Percentiles rank a stretch among this genome's conserved stretches.
Conservation (phyloP, 2,797 vertebrate species). For the Pipistrellus pygmaeus region DNA sequence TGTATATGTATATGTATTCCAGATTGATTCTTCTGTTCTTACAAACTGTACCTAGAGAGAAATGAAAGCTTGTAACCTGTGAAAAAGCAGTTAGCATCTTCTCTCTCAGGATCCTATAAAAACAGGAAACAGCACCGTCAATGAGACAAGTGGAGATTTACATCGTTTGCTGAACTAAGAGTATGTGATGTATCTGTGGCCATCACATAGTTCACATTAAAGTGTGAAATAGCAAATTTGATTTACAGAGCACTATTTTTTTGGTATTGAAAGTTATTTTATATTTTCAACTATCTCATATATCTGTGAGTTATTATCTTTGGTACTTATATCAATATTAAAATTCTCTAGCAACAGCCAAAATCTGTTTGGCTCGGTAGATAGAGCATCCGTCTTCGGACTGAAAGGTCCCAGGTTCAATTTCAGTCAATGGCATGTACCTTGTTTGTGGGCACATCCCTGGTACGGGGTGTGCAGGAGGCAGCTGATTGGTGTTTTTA, state of each 20-base stretch:
- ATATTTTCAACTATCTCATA: neutral
- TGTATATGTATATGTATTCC: neutral
- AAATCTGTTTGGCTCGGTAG: too few relatives aligned
- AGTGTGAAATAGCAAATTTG: neutral
- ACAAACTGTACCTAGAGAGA: neutral
- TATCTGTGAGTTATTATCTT: neutral
- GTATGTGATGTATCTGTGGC: neutral
- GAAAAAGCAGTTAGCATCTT: neutral
- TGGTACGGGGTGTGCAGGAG: too few relatives aligned
- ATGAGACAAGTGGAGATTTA: neutral
- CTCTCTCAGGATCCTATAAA: neutral
- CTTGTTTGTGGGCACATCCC: too few relatives aligned
- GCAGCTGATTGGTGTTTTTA: too few relatives aligned
- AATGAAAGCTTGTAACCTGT: neutral
- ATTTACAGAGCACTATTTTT: neutral
- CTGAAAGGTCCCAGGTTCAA: too few relatives aligned
- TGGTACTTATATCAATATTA: neutral
- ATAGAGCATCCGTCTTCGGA: too few relatives aligned
- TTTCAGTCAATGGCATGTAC: too few relatives aligned
- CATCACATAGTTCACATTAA: too few relatives aligned
- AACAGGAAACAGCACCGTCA: neutral
- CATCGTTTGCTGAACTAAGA: neutral
- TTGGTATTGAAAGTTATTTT: neutral
- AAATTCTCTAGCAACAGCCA: neutral
- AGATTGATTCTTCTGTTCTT: slow-evolving; percentile 30